Evolutionary conservation across 2,797 vertebrate genomes (phyloP), one percentile per base, ranked within the genome.

Genomic region (Steatocranus sp.): DNA sequence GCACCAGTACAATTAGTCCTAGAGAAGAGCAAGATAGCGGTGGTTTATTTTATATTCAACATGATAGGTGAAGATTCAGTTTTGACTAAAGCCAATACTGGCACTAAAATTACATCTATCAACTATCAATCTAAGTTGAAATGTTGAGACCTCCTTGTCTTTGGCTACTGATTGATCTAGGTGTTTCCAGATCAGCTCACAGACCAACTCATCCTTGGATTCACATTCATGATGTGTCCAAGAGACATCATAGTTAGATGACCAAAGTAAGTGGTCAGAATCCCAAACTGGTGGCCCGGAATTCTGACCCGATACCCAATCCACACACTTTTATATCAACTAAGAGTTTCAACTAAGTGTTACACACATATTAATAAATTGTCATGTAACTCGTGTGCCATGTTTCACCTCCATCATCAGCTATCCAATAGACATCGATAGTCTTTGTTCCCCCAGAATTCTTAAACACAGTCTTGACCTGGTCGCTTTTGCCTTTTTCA

Each of bases 1-100:
- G 96, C 20, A 97, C 95, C 80, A 97, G 93, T 32, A 97, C 91
- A 1, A 96, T 97, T 83, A 97, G 92, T 56, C 97, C 97, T 97
- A 41, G 5, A 36, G 6, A 78, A 43, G 48, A 61, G 56, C 56
- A 58, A 63, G 25, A 53, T 43, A 9, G 0, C 0, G 18, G 5
- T 36, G 4, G 1, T 34, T 58, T 5, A 61, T 63, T 36, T 63
- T 63, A 36, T 63, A 36, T 20, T 2, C 18, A 63, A 36, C 3
- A 36, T 8, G 3, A 63, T 36, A 20, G 3, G 32, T 61, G 56
- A 36, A 61, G 18, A 61, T 61, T 61, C 1, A n/a, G 30, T 34
- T 61, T 34, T n/a, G 56, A n/a, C 1, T 34, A n/a, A 7, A 61
- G 6, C 56, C 41, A 11, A 4, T 15, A 53, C 11, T 3, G 56